A percentile compares a stretch with the other conserved stretches of the same genome.
phyloP scores from a whole-genome alignment of 2,888 invertebrate species.

The Heliconius hortense region DNA sequence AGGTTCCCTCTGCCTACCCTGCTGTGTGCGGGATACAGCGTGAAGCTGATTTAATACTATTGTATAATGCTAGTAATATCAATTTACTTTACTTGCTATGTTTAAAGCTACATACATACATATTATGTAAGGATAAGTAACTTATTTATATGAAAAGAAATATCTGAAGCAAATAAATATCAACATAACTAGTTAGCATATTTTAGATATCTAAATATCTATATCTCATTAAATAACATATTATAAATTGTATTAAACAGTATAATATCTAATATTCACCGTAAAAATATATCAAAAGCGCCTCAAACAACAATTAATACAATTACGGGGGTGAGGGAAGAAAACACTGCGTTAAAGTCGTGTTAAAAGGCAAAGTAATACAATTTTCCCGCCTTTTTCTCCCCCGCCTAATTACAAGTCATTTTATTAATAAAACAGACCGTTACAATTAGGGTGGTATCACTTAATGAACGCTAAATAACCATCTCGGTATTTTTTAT shows the following conservation, averaged over 20 bases:
- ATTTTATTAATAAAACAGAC: slow-evolving; percentile 77
- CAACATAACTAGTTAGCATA: too few relatives aligned
- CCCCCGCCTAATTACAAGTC: slow-evolving; percentile 77
- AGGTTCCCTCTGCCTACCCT: too few relatives aligned
- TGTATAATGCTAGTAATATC: background rate
- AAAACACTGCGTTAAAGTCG: slow-evolving; percentile 70
- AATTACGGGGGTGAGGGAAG: slow-evolving; percentile 70
- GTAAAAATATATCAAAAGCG: slow-evolving; percentile 57
- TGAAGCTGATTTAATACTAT: background rate
- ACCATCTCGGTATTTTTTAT: slow-evolving; percentile 46
- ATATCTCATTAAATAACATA: background rate
- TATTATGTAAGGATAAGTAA: background rate
- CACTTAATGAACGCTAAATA: slow-evolving; percentile 52
- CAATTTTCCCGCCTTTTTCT: slow-evolving; percentile 76
- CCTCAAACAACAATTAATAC: slow-evolving; percentile 74
- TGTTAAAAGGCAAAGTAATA: slow-evolving; percentile 72
- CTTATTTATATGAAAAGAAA: too few relatives aligned
- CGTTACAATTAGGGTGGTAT: slow-evolving; percentile 68
- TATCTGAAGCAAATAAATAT: too few relatives aligned
- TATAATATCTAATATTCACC: background rate
- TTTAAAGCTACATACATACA: background rate
- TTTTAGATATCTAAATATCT: background rate
- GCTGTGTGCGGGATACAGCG: too few relatives aligned
- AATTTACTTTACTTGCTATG: background rate
- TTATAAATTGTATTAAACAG: background rate